Base-by-base conservation (phyloP, 1,140 invertebrate genomes). In the Camponotus floridanus region DNA sequence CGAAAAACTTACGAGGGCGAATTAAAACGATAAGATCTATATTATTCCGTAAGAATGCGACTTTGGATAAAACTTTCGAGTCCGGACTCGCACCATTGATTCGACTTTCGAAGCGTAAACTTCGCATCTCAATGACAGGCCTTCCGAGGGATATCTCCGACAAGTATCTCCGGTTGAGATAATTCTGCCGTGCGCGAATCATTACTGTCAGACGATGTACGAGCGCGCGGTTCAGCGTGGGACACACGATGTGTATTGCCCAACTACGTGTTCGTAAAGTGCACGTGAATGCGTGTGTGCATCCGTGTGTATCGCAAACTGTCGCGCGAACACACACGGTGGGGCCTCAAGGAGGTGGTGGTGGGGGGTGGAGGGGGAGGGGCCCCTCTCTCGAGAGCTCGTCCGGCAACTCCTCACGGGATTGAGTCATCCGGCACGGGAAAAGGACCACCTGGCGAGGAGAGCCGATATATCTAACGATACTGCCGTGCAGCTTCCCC, bases 341-440 rank as follows among this genome's bases (percentile, higher is more conserved):
- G 48, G 26, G 15, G 15, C 48, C 59, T 67, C 74, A 45, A 26
- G 45, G 76, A 65, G 73, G 59, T 70, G 80, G 45, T 15, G 31
- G 79, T 85, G 68, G 76, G 61, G 18, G 61, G 26, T n/a, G n/a
- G 26, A 0, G 26, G 36, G 65, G 31, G 79, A 85, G 68, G 76
- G 61, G n/a, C 57, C 73, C 68, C 61, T 26, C 71, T 76, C 68
- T 64, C 57, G 76, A 90, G 90, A 91, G 86, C 89, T 83, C 61
- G 92, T 93, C 91, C 88, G 88, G 91, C 91, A 92, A 93, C 92
- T 94, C 92, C 91, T 93, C 92, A 92, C 91, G 93, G 33, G 76
- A 94, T 94, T 94, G 93, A 94, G 93, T 94, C 93, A 94, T 94
- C 93, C 92, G 86, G 73, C 91, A 92, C 89, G 90, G 88, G 85